A percentile compares a stretch with the other conserved stretches of the same genome.
phyloP scores from a whole-genome alignment of 2,113 vertebrate species.

The Anser brachyrhynchus region DNA sequence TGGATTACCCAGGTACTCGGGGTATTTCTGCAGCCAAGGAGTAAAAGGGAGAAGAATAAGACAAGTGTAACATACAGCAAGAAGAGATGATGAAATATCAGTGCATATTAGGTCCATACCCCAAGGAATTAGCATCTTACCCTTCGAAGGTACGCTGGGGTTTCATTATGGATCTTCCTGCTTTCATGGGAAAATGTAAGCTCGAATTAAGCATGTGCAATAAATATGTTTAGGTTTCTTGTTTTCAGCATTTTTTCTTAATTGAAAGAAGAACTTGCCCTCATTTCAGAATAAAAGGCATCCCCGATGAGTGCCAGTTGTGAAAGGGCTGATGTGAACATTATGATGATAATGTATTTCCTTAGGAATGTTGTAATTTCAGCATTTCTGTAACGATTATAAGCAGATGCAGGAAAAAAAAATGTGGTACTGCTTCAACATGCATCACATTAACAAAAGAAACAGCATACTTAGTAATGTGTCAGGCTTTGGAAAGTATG shows the following conservation, averaged over 20 bases:
- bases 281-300: constrained; percentile 26
- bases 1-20: background rate
- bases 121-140: background rate
- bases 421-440: background rate
- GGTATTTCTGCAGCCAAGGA: background rate
- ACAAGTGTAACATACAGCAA: background rate
- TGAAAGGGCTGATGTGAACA: background rate
- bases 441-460: background rate
- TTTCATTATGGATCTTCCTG: background rate
- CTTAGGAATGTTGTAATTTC: constrained; percentile 15
- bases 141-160: background rate
- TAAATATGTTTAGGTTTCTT: background rate
- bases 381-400: background rate
- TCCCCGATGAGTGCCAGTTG: background rate
- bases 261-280: background rate
- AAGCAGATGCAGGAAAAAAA: background rate
- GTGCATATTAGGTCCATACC: background rate
- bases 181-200: background rate
- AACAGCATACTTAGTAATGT: background rate
- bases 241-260: background rate
- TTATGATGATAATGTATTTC: constrained; percentile 30
- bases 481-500: background rate
- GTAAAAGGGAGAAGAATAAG: background rate
- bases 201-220: background rate
- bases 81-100: background rate